Base-by-base conservation (phyloP, 2,113 vertebrate species). In the Tachycineta bicolor region DNA sequence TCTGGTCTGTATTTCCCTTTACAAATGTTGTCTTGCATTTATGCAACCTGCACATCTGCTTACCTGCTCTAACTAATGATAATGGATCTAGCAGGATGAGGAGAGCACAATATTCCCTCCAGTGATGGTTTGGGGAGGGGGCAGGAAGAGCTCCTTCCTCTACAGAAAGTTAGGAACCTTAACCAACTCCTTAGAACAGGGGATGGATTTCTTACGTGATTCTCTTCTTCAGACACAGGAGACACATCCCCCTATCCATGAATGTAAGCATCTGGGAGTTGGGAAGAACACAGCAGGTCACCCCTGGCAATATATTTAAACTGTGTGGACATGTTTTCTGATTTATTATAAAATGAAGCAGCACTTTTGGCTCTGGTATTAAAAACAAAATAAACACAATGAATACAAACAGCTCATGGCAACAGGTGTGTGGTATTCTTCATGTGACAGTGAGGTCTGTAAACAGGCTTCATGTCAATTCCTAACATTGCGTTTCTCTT, bases 21-120 rank as follows among this genome's bases (percentile, higher is more conserved):
- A 94, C 89, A 96, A 97, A 81, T 31, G 92, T 92, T 94, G 67
- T 46, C 84, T 83, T 83, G 81, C 80, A 39, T 91, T 79, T 94
- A 79, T 87, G 87, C 83, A 96, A 94, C 75, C 94, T 74, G 83
- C 67, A 97, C 97, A 98, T 96, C 97, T 97, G 97, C 92, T 97
- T 97, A 93, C 92, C 93, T 98, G 96, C 95, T 97, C 95, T 93
- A 82, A 82, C 60, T 87, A 93, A 95, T 89, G 93, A 93, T 96
- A 97, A 97, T 96, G 92, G 86, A 92, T 98, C 44, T 74, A 93
- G 93, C 96, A 98, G 97, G 67, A 93, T 92, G 52, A 10, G 8
- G 85, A 69, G 87, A 97, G 95, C 73, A 89, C 78, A 77, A 81
- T 96, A 97, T 81, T 96, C 94, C 82, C 95, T 71, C 71, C 71